A percentile compares a stretch with the other conserved stretches of the same genome.
These are phyloP conservation scores for Panopea generosa DNA, from an alignment of 2,888 invertebrate species.

Conservation along the genomic window DNA sequence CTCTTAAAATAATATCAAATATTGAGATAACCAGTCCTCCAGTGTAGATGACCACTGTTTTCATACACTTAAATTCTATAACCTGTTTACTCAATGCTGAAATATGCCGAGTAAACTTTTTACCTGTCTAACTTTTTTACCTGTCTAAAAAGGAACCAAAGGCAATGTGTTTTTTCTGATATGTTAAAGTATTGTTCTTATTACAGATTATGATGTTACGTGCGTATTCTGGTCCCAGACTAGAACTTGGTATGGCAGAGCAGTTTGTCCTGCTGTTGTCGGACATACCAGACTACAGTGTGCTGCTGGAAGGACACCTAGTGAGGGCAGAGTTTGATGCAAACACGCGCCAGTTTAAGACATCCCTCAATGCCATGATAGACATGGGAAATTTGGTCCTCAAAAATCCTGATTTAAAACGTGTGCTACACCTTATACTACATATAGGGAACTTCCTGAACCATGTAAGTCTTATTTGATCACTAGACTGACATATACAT, in stretches of 20 bases:
- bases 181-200: too few species aligned
- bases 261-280: conserved; percentile 84
- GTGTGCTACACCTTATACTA: conserved; percentile 80
- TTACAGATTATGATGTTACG: conserved; percentile 83
- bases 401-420: conserved; percentile 71
- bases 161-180: too few species aligned
- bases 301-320: conserved; percentile 85
- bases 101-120: too few species aligned
- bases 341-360: conserved; percentile 69
- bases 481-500: background rate
- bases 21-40: too few species aligned
- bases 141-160: too few species aligned
- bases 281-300: conserved; percentile 83
- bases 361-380: conserved; percentile 70
- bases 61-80: too few species aligned
- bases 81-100: too few species aligned
- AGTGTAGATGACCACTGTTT: too few species aligned
- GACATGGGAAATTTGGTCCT: conserved; percentile 70
- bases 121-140: too few species aligned
- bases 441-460: conserved; percentile 84
- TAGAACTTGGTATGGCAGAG: conserved; percentile 85
- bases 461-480: conserved; percentile 78
- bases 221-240: conserved; percentile 80
- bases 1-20: too few species aligned
- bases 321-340: conserved; percentile 84